Percentiles rank a stretch among this genome's conserved stretches.
Conservation (phyloP, 2,888 invertebrate genomes). For the Aspidapion aeneum region DNA sequence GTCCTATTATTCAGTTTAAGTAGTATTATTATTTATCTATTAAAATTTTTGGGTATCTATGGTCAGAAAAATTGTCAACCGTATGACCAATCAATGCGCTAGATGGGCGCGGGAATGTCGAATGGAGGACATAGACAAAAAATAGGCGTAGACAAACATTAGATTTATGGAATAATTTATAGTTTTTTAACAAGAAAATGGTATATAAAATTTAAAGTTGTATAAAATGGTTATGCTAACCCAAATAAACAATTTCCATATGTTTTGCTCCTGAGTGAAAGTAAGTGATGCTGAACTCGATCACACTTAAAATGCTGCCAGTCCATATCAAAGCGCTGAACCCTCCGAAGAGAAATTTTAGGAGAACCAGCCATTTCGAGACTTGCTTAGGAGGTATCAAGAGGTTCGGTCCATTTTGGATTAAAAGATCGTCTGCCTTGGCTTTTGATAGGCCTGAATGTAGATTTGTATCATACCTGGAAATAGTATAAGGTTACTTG, state of each 20-base stretch:
- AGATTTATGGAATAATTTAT: too few relatives aligned
- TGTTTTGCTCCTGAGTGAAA: background rate
- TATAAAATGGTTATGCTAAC: too few relatives aligned
- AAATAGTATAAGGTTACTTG: conserved; percentile 6
- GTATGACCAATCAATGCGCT: too few relatives aligned
- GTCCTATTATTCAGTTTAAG: too few relatives aligned
- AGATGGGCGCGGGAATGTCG: background rate
- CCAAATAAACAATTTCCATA: background rate
- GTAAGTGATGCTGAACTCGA: conserved; percentile 50
- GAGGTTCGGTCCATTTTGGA: conserved; percentile 58
- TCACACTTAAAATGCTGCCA: conserved; percentile 59
- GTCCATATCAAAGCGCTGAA: conserved; percentile 69
- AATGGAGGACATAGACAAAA: too few relatives aligned
- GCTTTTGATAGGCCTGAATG: conserved; percentile 53
- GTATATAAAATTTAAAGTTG: too few relatives aligned
- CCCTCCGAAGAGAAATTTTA: conserved; percentile 66
- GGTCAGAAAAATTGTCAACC: too few relatives aligned
- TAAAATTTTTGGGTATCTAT: too few relatives aligned
- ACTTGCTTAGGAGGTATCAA: conserved; percentile 57
- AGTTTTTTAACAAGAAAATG: too few relatives aligned
- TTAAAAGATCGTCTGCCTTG: conserved; percentile 53
- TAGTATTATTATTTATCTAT: too few relatives aligned
- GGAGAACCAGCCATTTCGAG: conserved; percentile 62
- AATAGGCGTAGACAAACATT: too few relatives aligned
- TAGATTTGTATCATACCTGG: conserved; percentile 48